Percentiles rank a stretch among this genome's conserved stretches.
Evolutionary conservation across 2,797 vertebrate species (phyloP).

Genomic region (Coilia nasus): DNA sequence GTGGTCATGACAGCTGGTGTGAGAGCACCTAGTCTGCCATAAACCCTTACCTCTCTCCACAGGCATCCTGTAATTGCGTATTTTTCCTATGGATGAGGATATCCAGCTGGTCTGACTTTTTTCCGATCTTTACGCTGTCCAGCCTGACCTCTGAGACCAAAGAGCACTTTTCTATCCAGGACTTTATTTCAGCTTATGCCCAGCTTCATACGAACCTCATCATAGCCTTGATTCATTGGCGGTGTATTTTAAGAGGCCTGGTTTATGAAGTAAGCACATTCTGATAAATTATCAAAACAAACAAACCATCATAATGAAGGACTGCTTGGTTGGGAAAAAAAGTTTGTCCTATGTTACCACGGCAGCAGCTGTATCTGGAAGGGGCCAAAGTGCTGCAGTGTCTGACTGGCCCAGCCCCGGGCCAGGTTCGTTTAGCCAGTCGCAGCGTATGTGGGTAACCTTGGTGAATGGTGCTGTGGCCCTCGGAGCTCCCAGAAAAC

Average conservation of each 20-base stretch:
- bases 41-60: background rate
- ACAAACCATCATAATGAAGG: conserved; percentile 2
- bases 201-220: background rate
- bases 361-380: background rate
- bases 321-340: background rate
- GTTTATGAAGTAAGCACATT: background rate
- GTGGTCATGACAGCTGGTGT: background rate
- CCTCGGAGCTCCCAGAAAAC: conserved; percentile 23
- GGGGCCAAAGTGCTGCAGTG: background rate
- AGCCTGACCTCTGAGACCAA: background rate
- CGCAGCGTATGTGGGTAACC: background rate
- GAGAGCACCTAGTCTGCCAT: background rate
- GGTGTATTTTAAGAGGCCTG: background rate
- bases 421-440: background rate
- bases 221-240: conserved; percentile 1
- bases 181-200: background rate
- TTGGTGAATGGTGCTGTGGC: conserved; percentile 9
- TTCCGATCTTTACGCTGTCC: background rate
- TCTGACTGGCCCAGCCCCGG: background rate
- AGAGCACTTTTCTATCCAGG: background rate
- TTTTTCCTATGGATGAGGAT: background rate
- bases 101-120: background rate
- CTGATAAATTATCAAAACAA: background rate
- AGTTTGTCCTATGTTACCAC: background rate
- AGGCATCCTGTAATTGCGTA: background rate